These are phyloP conservation scores for Drosophila infuscata DNA, from an alignment of 2,888 invertebrate species.

Conservation along the genomic window DNA sequence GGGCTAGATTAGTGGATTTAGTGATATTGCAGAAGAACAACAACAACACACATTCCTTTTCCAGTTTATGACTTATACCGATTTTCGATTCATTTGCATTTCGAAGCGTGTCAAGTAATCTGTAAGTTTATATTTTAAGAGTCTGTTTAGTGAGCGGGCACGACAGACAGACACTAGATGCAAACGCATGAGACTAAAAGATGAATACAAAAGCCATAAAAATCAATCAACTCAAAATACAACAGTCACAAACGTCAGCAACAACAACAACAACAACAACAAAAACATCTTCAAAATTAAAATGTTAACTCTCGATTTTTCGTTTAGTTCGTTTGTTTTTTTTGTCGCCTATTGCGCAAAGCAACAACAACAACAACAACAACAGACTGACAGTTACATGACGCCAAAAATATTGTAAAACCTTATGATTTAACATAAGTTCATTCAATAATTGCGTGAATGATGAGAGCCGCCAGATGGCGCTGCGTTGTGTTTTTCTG, in stretches of 20 bases:
- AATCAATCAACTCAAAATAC: slow-evolving; percentile 68
- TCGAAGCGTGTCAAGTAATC: slow-evolving; percentile 66
- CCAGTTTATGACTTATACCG: slow-evolving; percentile 5
- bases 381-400: slow-evolving; percentile 76
- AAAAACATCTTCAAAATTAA: slow-evolving; percentile 51
- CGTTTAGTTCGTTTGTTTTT: slow-evolving; percentile 33
- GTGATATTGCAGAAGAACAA: background rate
- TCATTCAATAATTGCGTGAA: slow-evolving; percentile 75
- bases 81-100: slow-evolving; percentile 31
- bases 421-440: slow-evolving; percentile 74
- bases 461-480: slow-evolving; percentile 48
- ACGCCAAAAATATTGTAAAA: slow-evolving; percentile 56
- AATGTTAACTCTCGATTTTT: slow-evolving; percentile 65
- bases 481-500: slow-evolving; percentile 49
- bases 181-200: slow-evolving; percentile 8
- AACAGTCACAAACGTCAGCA: slow-evolving; percentile 12
- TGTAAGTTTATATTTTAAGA: slow-evolving; percentile 68
- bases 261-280: background rate
- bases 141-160: slow-evolving; percentile 36
- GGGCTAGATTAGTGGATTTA: background rate
- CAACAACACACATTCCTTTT: background rate
- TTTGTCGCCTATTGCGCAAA: slow-evolving; percentile 44
- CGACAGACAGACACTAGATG: slow-evolving; percentile 12
- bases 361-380: slow-evolving; percentile 23
- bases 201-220: slow-evolving; percentile 22